Base-by-base conservation (phyloP, 2,888 invertebrate species). In the Listrodromus nycthemerus region DNA sequence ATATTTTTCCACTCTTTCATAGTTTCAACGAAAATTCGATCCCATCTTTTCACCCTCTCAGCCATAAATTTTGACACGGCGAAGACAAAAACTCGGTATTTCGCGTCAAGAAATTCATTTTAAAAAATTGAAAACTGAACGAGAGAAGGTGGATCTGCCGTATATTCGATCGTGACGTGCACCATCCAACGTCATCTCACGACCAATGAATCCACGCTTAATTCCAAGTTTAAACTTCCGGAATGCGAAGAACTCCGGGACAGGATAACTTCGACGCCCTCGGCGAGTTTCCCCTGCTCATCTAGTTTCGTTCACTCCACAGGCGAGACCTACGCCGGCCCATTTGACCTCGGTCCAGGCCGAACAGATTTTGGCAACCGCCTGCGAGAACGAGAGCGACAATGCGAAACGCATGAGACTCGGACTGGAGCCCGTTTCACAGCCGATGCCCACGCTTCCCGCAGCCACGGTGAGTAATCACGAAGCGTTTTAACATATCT, bases 381-480 rank as follows among this genome's bases (percentile, higher is more conserved):
- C 99, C 85, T 99, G 99, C 94, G 99, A 99, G 94, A 99, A 99
- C 93, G 99, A 99, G 95, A 98, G 98, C 94, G 97, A 98, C 94
- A 99, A 99, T 94, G 99, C 98, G 84, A 99, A 99, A 94, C 96
- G 98, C 92, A 99, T 99, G 98, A 96, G 98, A 88, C 95, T 98
- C 92, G 99, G 99, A 70, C 95, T 99, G 89, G 99, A 99, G 93
- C 99, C 99, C 63, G 97, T 98, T 90, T 97, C 97, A 92, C 98
- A 98, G 94, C 97, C 98, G 73, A 96, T 97, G 96, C 97, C 97
- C 87, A 95, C 96, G 85, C 95, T 96, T 90, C 96, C 96, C 84
- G 96, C 96, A 85, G 95, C 95, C 69, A 94, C 95, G 91, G 95
- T 95, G 93, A 94, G 94, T 93, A 86, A 84, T 82, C 71, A 21